Conservation (phyloP, 2,113 vertebrate species). For the Morone chrysops region DNA sequence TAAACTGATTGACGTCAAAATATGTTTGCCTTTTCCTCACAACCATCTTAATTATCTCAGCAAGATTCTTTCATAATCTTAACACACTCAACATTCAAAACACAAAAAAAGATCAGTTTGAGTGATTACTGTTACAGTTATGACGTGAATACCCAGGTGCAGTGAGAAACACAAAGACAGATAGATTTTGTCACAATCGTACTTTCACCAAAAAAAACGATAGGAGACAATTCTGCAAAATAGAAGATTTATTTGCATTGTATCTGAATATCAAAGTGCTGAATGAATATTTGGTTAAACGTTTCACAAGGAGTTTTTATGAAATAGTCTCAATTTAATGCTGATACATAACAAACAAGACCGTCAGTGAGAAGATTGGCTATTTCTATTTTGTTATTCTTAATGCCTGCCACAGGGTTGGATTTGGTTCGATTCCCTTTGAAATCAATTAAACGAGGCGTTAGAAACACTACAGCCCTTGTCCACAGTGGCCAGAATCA, state of each 20-base stretch:
- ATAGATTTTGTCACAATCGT: neutral
- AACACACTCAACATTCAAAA: constrained; percentile 14
- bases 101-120: constrained; percentile 2
- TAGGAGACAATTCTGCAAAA: neutral
- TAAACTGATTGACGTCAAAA: constrained; percentile 15
- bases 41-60: neutral
- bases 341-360: no score
- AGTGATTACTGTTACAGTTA: neutral
- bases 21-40: neutral
- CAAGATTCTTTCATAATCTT: constrained; percentile 10
- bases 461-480: no score
- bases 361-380: no score
- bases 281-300: neutral
- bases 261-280: neutral
- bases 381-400: no score
- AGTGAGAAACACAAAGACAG: neutral
- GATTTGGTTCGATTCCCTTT: no score
- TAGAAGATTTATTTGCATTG: neutral
- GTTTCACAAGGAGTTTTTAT: no score
- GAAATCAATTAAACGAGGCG: no score
- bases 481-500: no score
- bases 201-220: neutral
- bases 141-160: neutral
- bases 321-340: no score
- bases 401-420: no score